Base-by-base conservation (phyloP, 2,797 vertebrate species). In the Eleutherodactylus coqui region DNA sequence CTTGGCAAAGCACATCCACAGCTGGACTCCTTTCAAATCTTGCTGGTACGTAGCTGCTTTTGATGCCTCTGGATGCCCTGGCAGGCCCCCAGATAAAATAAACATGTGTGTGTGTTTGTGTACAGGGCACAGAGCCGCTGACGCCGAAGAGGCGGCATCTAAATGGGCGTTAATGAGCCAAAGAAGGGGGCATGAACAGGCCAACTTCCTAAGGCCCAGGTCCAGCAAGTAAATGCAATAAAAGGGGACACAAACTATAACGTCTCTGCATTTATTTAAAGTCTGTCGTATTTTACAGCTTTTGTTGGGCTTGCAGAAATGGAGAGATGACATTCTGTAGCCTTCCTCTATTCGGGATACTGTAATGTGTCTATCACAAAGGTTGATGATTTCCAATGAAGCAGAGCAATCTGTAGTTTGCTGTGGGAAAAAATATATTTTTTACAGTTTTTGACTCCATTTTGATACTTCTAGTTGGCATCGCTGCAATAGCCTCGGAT, bases 131-230 rank as follows among this genome's bases (percentile, higher is more conserved):
- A 84, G 76, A 82, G 82, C 36, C 69, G 76, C 82, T 80, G 86
- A 87, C 86, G 86, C 82, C 86, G 84, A 87, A 76, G 77, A 87
- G 86, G 86, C 76, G 86, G 86, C 86, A 87, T 87, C 82, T 55
- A 80, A 87, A 87, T 87, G 82, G 86, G 86, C 77, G 67, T 67
- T 87, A 87, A 87, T 87, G 82, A 87, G 86, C 82, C 86, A 87
- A 77, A 60, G 82, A 83, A 87, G 73, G 75, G 86, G 86, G 86
- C 86, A 87, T 21, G 43, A 67, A n/a, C 69, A 80, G 86, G 86
- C 82, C 86, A 87, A 49, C 82, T 67, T 87, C 76, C 86, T 73
- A 72, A 72, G 80, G 75, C 51, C 45, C 53, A 14, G 29, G 27
- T 73, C 75, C 64, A 87, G 38, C 45, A 49, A 19, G 29, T 60